Evolutionary conservation across 2,888 invertebrate genomes (phyloP).

Genomic region (Oxystoma pomonae): DNA sequence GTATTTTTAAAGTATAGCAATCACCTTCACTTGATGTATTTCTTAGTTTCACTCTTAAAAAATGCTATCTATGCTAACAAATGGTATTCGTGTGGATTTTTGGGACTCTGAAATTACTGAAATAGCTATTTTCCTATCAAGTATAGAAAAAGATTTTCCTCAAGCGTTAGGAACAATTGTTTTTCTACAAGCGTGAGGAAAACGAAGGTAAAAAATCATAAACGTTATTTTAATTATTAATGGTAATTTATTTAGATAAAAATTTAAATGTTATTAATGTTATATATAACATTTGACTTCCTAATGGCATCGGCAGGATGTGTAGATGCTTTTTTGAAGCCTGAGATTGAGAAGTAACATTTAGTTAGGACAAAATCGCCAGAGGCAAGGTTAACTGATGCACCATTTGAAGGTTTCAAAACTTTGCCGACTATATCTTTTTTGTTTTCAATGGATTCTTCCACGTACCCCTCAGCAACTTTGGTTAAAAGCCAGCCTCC

Average conservation of each 20-base stretch:
- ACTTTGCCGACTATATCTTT: not conserved
- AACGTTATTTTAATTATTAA: not conserved
- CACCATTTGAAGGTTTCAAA: not conserved
- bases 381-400: not conserved
- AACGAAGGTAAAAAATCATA: not conserved
- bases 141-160: not conserved
- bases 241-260: not conserved
- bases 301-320: not conserved
- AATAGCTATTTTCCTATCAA: too few species aligned
- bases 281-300: not conserved
- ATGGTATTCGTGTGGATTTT: too few species aligned
- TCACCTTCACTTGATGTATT: too few species aligned
- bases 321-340: not conserved
- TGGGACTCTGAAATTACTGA: too few species aligned
- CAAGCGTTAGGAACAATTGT: not conserved
- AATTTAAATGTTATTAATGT: not conserved
- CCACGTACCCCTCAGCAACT: not conserved
- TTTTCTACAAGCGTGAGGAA: not conserved
- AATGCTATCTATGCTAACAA: too few species aligned
- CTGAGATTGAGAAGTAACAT: not conserved
- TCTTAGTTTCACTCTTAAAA: too few species aligned
- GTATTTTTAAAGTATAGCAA: too few species aligned
- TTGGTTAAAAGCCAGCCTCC: not conserved
- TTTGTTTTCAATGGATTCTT: not conserved
- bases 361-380: not conserved